These are phyloP conservation scores for Augochlorella aurata DNA, from an alignment of 2,888 invertebrate species.

Conservation along the genomic window DNA sequence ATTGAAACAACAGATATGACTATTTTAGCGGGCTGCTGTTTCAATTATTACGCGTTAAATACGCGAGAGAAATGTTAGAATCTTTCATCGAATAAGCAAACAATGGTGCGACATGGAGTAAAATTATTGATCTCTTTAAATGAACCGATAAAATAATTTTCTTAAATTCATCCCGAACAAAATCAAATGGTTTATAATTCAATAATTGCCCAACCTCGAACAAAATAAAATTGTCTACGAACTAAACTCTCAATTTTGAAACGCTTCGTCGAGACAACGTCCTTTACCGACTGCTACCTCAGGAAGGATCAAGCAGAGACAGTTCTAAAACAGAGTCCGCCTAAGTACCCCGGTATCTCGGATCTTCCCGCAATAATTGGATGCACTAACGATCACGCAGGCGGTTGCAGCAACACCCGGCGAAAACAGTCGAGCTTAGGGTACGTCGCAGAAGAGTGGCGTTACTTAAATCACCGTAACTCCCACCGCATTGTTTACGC, in stretches of 20 bases:
- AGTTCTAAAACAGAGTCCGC: neutral
- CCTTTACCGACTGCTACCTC: neutral
- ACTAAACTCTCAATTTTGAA: neutral
- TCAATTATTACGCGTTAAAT: too few species aligned
- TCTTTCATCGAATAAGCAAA: too few species aligned
- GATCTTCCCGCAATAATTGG: neutral
- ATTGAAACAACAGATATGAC: too few species aligned
- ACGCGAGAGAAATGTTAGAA: too few species aligned
- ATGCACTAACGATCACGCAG: neutral
- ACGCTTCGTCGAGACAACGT: neutral
- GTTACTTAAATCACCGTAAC: constrained; percentile 53
- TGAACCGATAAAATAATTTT: too few species aligned
- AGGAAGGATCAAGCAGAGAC: neutral
- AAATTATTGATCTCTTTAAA: too few species aligned
- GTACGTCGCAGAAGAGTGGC: constrained; percentile 29
- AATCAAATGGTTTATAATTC: too few species aligned
- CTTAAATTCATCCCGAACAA: too few species aligned
- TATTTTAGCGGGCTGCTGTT: too few species aligned
- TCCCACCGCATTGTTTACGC: constrained; percentile 61
- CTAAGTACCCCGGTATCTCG: neutral
- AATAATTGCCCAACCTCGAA: too few species aligned
- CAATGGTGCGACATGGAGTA: too few species aligned
- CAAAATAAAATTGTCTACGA: too few species aligned
- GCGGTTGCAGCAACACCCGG: constrained; percentile 9
- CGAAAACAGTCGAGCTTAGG: constrained; percentile 15